Evolutionary conservation across 2,888 invertebrate species (phyloP), one percentile per base, ranked within the genome.

Genomic region (Clostera curtula): DNA sequence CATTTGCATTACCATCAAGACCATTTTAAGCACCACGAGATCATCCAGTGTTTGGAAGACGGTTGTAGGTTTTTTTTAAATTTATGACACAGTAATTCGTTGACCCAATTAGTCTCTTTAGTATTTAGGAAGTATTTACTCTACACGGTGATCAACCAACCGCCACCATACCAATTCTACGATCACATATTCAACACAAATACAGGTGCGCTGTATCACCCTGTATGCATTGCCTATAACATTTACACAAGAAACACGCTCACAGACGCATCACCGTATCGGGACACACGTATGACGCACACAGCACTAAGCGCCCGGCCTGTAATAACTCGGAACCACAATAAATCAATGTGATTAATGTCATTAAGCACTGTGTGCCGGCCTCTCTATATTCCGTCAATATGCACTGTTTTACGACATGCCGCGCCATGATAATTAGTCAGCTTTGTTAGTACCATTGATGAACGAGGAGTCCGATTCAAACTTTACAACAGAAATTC

Each of bases 321-420:
- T 82, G 83, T 83, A 83, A 83, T 83, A 83, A 83, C 83, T 83
- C 82, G 83, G 82, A 82, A 82, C 83, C 83, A 82, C 83, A 82
- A 83, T 83, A 83, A 83, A 83, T 83, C 83, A 83, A 83, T 82
- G 82, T 83, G 83, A 83, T 83, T 83, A 83, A 83, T 83, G 83
- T 80, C 83, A 83, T 83, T 83, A 83, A 82, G 83, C 79, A 82
- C 77, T 79, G 80, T 79, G 80, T 77, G 83, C 82, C 71, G 79
- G 80, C 77, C 82, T 82, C 82, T 82, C 83, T 82, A 83, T 83
- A 83, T 82, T 83, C 82, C 80, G 82, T 83, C 83, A 83, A 83
- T 82, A 82, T 82, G 82, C 80, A 80, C 82, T 82, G 82, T 82
- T 83, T 83, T 83, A 83, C 83, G 83, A 82, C 76, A 69, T 59